phyloP scores from a whole-genome alignment of 2,113 vertebrate species.

The Ictalurus furcatus region DNA sequence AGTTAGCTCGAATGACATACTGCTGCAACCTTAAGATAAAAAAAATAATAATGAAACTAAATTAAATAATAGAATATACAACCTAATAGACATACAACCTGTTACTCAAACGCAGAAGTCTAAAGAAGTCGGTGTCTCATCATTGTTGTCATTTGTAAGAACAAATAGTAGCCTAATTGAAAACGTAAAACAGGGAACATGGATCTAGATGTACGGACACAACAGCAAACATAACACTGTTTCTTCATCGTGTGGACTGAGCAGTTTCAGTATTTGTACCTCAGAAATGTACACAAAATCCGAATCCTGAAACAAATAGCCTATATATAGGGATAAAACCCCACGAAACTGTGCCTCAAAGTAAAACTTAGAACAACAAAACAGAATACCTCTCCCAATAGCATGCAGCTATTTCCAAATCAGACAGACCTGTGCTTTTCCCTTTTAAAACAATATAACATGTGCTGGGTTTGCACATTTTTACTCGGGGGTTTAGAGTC shows the following conservation, averaged over 20 bases:
- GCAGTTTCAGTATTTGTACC: neutral
- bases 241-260: neutral
- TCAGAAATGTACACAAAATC: neutral
- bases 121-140: neutral
- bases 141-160: neutral
- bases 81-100: neutral
- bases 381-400: neutral
- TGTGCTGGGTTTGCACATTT: too few species aligned
- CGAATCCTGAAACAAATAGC: neutral
- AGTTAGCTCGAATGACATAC: constrained; percentile 12
- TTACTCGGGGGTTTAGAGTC: neutral
- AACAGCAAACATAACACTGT: neutral
- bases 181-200: neutral
- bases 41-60: neutral
- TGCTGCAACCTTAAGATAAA: neutral
- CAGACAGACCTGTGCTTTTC: neutral
- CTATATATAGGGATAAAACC: neutral
- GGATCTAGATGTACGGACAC: neutral
- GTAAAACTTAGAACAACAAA: too few species aligned
- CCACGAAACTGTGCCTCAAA: neutral
- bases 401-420: neutral
- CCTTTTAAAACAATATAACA: neutral
- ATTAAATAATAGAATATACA: too few species aligned
- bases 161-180: neutral
- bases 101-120: neutral